Evolutionary conservation across 2,888 invertebrate genomes (phyloP), one percentile per base, ranked within the genome.

Genomic region (Notodromas monacha): DNA sequence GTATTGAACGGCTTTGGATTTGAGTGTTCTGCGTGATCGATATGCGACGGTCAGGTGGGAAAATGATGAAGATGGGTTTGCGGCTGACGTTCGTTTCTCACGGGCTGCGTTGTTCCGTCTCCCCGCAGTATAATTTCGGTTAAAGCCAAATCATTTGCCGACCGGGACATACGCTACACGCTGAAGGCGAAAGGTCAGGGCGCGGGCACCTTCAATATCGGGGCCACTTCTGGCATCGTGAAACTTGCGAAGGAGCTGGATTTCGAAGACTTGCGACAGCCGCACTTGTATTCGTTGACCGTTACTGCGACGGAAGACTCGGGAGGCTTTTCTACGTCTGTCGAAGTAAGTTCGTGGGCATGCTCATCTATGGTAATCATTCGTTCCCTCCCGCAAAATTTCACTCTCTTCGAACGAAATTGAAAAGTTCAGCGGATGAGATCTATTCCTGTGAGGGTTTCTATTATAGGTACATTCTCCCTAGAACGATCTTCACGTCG

Each of bases 271-370:
- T 56, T 81, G 36, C 57, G 79, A 30, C 84, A 86, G 44, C 79
- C 84, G 0, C 81, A 81, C 43, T 70, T 77, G 35, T 89, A 86
- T 48, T 73, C 77, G 4, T 54, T 92, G 37, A 42, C 73, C 38
- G 79, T 86, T 31, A 81, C 77, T 3, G 84, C 84, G 14, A 84
- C 84, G 2, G 89, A 89, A 52, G 84, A 84, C 50, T 81, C 79
- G n/a, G 84, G 84, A 31, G 84, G 84, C 34, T 81, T 84, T 49
- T 79, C 79, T 13, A 81, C 79, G 14, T 73, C 76, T 27, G 79
- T 81, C 37, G 81, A 81, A 63, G 77, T 77, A 54, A 34, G 33
- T 29, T 11, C 26, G 10, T n/a, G n/a, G n/a, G 21, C n/a, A n/a
- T n/a, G n/a, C 13, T 21, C 15, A 2, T 11, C 3, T 12, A 28